Evolutionary conservation across 2,888 invertebrate species (phyloP), one percentile per base, ranked within the genome.

Genomic region (Bombylius discolor): DNA sequence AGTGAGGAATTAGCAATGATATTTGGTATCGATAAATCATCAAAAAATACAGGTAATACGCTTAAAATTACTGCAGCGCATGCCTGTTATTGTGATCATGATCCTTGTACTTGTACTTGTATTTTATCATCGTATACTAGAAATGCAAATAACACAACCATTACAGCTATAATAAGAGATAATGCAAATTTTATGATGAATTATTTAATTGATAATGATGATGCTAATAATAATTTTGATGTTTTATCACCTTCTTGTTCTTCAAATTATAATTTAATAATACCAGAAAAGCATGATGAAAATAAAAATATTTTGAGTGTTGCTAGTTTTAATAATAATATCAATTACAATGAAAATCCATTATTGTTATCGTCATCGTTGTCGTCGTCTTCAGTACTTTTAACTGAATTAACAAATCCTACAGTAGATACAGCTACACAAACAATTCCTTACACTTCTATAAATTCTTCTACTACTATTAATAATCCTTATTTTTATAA

Each of bases 1-100:
- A 80, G 81, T 51, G 82, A 82, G 66, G 82, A 82, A 67, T 71
- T 82, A 62, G 81, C 82, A 34, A 81, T 80, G 64, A 82, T 82
- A 64, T 82, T 82, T 67, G 80, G 81, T 65, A 70, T 73, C 52
- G 69, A 68, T 55, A 70, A 71, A 62, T 46, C 50, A 52, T 53
- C 59, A 53, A 54, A 64, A 64, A 63, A 64, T 63, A 62, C 65
- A 64, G 62, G 64, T 61, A 63, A 63, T 59, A 61, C 61, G 56
- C 59, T 60, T 61, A 57, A 42, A 11, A 42, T 42, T 42, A 23
- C 23, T 23, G 23, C 23, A 23, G 39, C 39, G 39, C 8, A 42
- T 42, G 39, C 39, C 39, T 42, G 23, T 23, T 23, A 23, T 23
- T 23, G 39, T 42, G 39, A 42, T 42, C 39, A 42, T 23, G 23